A percentile compares a stretch with the other conserved stretches of the same genome.
These are phyloP conservation scores for Hylia prasina DNA, from an alignment of 2,113 vertebrate genomes.

Conservation along the genomic window DNA sequence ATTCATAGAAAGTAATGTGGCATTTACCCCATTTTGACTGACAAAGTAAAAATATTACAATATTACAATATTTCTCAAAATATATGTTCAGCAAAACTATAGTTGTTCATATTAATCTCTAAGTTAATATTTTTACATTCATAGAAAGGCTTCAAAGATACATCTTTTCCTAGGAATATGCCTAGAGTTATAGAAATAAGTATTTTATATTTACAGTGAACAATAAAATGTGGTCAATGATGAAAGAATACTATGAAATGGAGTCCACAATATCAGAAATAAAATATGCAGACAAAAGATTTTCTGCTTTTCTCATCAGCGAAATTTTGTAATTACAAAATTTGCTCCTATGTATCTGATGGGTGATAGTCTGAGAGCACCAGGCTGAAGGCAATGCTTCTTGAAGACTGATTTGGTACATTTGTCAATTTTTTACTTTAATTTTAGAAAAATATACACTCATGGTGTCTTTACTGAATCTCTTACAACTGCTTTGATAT, in stretches of 20 bases:
- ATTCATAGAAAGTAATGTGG: neutral
- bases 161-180: neutral
- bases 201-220: constrained; percentile 25
- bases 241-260: neutral
- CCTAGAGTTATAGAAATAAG: neutral
- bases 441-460: neutral
- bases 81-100: neutral
- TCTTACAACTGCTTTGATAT: neutral
- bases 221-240: neutral
- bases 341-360: neutral
- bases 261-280: neutral
- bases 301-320: neutral
- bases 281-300: neutral
- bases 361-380: too few species aligned
- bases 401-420: neutral
- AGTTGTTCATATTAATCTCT: neutral
- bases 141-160: neutral
- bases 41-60: constrained; percentile 1
- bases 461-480: neutral
- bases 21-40: neutral
- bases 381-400: neutral
- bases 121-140: neutral
- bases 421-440: neutral
- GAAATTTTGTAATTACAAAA: neutral
- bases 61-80: neutral